Base-by-base conservation (phyloP, 2,888 invertebrate genomes). In the Microdon myrmicae region DNA sequence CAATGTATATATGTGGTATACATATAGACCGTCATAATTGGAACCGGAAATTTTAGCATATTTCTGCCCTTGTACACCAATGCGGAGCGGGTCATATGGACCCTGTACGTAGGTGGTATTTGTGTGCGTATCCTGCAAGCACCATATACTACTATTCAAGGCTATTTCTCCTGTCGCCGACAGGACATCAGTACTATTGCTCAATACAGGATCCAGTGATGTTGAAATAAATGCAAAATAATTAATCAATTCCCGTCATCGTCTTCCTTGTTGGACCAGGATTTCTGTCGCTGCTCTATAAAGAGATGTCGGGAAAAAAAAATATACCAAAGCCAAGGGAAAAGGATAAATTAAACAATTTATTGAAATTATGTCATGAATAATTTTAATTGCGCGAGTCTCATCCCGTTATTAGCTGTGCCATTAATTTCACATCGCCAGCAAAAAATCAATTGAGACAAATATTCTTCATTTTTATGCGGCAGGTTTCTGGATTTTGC, bases 331-430 rank as follows among this genome's bases (percentile, higher is more conserved):
- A 26, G 10, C 29, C 23, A 48, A 56, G 37, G 43, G 16, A 37
- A n/a, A n/a, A 4, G n/a, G 1, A 34, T 19, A 22, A 35, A 45
- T 26, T 34, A 39, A 16, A 32, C 14, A 19, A 9, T 29, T 23
- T 35, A 19, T 31, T 23, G 14, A 39, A 49, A 43, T 43, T 16
- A 29, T 43, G 29, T 25, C 37, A 45, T 53, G 53, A 59, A 53
- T 59, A 45, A 51, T 45, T 37, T 44, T 44, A 53, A 53, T 59
- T 59, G 51, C 39, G 26, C 34, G n/a, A n/a, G 38, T 35, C 51
- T 45, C 45, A 28, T 53, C 44, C 32, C 53, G 13, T 59, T 59
- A 59, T 59, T 39, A 53, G 45, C 44, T 17, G 26, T 53, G n/a
- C n/a, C 53, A 59, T 59, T 59, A 53, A 59, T 39, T 34, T 59